These are phyloP conservation scores for Corvus hawaiiensis DNA, from an alignment of 2,113 vertebrate species.

Conservation along the genomic window DNA sequence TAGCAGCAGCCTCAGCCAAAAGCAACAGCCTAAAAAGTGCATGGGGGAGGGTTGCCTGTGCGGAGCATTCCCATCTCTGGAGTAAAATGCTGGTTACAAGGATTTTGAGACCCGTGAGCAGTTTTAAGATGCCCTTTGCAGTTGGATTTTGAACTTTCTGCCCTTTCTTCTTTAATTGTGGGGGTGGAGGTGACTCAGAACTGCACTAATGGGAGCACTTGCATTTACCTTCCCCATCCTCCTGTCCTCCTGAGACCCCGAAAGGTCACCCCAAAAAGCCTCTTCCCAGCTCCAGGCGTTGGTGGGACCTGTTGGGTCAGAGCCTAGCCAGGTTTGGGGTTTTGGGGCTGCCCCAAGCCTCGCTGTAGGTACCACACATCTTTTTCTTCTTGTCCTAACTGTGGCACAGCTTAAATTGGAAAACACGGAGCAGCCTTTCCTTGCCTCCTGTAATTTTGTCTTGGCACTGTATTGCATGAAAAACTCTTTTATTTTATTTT, in stretches of 20 bases:
- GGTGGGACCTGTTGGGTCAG: not conserved
- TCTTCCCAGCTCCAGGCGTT: not conserved
- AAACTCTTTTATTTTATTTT: not conserved
- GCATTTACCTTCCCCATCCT: not conserved
- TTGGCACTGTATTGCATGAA: not conserved
- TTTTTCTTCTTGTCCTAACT: not conserved
- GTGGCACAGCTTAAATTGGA: not conserved
- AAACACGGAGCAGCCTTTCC: not conserved
- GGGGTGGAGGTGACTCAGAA: not conserved
- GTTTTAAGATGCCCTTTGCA: not conserved
- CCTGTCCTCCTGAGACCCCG: not conserved
- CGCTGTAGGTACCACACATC: not conserved
- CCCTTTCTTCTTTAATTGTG: not conserved
- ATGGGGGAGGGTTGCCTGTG: conserved; percentile 7
- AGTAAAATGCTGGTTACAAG: not conserved
- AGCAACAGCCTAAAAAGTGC: conserved; percentile 29
- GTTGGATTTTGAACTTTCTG: not conserved
- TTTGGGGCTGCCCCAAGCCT: rapidly evolving
- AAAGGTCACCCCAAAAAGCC: not conserved
- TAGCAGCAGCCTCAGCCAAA: conserved; percentile 70
- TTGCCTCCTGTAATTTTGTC: not conserved
- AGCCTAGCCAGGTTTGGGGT: not conserved
- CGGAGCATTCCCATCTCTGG: not conserved
- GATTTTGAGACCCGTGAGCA: not conserved
- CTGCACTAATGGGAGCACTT: not conserved